These are phyloP conservation scores for Mobula hypostoma DNA, from an alignment of 2,113 vertebrate species.

Conservation along the genomic window DNA sequence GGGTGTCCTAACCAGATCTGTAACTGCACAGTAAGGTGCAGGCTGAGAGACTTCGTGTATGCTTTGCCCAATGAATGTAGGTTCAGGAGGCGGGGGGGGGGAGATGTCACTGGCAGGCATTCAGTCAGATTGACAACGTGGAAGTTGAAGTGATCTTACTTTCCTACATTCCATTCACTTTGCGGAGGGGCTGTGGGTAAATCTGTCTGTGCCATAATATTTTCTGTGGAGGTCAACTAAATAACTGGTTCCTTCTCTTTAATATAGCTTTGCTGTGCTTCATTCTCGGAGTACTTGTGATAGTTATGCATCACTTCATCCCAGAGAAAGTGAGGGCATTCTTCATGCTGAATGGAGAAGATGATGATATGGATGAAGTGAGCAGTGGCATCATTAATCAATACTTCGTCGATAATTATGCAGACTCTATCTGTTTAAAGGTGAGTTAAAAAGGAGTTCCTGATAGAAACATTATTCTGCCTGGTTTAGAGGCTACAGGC, in stretches of 20 bases:
- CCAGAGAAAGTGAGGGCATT: conserved; percentile 66
- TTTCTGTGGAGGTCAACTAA: neutral
- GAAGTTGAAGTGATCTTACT: neutral
- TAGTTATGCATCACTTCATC: conserved; percentile 56
- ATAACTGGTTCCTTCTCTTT: neutral
- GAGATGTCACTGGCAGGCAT: too few species aligned
- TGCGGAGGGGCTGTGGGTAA: neutral
- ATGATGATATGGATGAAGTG: conserved; percentile 50
- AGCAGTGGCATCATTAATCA: neutral
- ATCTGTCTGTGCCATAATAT: too few species aligned
- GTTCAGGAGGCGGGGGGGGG: too few species aligned
- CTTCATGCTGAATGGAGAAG: conserved; percentile 62
- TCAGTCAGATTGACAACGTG: too few species aligned
- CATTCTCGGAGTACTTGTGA: conserved; percentile 62
- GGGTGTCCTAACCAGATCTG: neutral
- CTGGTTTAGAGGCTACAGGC: too few species aligned
- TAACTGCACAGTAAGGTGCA: neutral
- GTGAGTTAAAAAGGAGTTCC: neutral
- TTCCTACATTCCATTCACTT: neutral
- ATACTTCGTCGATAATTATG: neutral
- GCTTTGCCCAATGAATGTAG: too few species aligned
- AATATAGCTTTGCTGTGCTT: conserved; percentile 71
- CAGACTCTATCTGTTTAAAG: neutral
- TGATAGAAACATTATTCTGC: too few species aligned
- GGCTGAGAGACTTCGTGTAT: neutral